Evolutionary conservation across 2,888 invertebrate genomes (phyloP), one percentile per base, ranked within the genome.

Genomic region (Podabrus alpinus): DNA sequence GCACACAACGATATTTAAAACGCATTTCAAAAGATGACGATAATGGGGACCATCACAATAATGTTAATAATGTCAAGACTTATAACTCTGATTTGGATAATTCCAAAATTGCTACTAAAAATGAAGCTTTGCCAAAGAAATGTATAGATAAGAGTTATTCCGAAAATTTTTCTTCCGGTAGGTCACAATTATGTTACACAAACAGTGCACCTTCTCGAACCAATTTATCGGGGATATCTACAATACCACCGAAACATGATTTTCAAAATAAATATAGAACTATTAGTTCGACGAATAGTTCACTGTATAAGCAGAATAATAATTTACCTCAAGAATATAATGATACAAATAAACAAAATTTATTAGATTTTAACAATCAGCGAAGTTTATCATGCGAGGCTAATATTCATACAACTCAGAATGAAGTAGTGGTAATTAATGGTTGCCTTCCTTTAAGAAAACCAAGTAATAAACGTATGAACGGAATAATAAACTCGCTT

Each of bases 1-100:
- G 95, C 81, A 95, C 94, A 70, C 95, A 95, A 85, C 90, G 95
- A 71, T 94, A 95, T 83, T 92, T 94, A 72, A 94, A 94, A 83
- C 90, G 95, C 71, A 86, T 94, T 79, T 94, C 93, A 13, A 89
- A 92, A 74, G 94, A 94, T 79, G 93, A 93, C 59, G 93, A 93
- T 83, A 87, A 88, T 76, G 89, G 89, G 82, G 91, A 91, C 76
- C n/a, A 93, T 79, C 93, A 93, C 59, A 93, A 93, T 83, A 87
- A 88, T 77, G 89, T 89, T 82, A 91, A 91, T 77, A 81, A 83
- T 66, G 83, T 83, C 21, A 82, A 83, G 77, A 66, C 83, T 25
- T 84, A 83, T 4, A 67, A 21, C 25, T 45, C 64, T 70, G 64
- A 59, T 64, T 45, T 45, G 2, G 45, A 45, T n/a, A 45, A 45